A percentile compares a stretch with the other conserved stretches of the same genome.
Conservation (phyloP, 2,888 invertebrate genomes). For the Cylloceria caligata region DNA sequence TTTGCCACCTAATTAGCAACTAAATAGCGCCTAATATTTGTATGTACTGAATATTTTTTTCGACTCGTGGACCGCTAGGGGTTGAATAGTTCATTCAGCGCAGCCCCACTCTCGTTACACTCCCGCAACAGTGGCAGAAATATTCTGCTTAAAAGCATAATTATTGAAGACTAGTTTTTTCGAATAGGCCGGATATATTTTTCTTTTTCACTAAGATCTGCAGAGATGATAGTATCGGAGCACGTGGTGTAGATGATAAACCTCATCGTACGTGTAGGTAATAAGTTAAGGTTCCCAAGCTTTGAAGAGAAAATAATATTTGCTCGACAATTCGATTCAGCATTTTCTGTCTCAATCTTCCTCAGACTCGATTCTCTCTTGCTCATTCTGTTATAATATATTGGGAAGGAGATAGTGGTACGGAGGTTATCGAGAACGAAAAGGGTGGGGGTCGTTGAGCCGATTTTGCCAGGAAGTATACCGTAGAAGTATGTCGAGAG, state of each 20-base stretch:
- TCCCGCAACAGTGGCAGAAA: no score
- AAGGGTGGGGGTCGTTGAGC: constrained; percentile 46
- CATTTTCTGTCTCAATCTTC: constrained; percentile 1
- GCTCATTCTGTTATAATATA: constrained; percentile 34
- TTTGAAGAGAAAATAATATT: constrained; percentile 19
- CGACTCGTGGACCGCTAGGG: no score
- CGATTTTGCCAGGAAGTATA: constrained; percentile 52
- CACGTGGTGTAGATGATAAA: background rate
- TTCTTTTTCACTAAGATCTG: background rate
- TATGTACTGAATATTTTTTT: no score
- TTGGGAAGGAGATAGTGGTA: constrained; percentile 3
- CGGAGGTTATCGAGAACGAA: constrained; percentile 32
- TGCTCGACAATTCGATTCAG: constrained; percentile 21
- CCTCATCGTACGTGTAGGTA: background rate
- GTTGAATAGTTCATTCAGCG: no score
- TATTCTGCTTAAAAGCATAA: no score
- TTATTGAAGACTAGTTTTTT: no score
- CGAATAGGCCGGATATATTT: background rate
- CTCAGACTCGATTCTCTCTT: constrained; percentile 22
- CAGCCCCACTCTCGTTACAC: no score
- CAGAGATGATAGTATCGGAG: background rate
- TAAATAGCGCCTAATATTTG: no score
- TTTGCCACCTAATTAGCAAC: no score
- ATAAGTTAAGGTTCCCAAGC: background rate
- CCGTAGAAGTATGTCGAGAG: constrained; percentile 45